These are phyloP conservation scores for Rhynchopsitta pachyrhyncha DNA, from an alignment of 2,113 vertebrate genomes.

Conservation along the genomic window DNA sequence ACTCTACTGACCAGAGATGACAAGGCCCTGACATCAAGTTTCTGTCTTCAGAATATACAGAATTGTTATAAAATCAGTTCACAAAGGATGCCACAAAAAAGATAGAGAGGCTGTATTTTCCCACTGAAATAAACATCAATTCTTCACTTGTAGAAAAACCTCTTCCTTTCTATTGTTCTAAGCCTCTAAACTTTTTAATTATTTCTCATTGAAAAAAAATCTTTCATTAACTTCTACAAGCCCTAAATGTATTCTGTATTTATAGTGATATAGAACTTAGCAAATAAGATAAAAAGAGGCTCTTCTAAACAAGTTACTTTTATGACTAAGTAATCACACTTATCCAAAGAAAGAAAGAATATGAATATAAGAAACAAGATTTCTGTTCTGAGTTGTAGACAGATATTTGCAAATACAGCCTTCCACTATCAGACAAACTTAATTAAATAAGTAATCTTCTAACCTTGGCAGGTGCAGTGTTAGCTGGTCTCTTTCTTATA, in stretches of 20 bases:
- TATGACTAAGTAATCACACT: slow-evolving; percentile 14
- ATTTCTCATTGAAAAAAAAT: background rate
- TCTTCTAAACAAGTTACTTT: slow-evolving; percentile 53
- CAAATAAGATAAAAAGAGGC: background rate
- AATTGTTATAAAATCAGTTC: slow-evolving; percentile 30
- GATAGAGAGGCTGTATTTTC: background rate
- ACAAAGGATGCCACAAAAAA: background rate
- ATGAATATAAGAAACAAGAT: background rate
- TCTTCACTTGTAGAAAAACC: background rate
- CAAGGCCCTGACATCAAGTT: slow-evolving; percentile 54
- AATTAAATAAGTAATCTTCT: slow-evolving; percentile 1
- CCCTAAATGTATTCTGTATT: slow-evolving; percentile 18
- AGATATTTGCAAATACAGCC: background rate
- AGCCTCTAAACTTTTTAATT: slow-evolving; percentile 17
- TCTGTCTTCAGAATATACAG: slow-evolving; percentile 48
- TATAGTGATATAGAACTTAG: slow-evolving; percentile 30
- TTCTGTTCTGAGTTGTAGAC: background rate
- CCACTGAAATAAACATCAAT: background rate
- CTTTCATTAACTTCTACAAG: background rate
- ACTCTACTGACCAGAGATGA: slow-evolving; percentile 67
- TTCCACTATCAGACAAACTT: background rate
- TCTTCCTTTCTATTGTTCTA: background rate
- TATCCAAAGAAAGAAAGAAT: slow-evolving; percentile 1
- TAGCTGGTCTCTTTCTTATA: background rate
- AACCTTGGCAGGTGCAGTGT: background rate